These are phyloP conservation scores for Taenioides sp. DNA, from an alignment of 2,797 vertebrate species.

Conservation along the genomic window DNA sequence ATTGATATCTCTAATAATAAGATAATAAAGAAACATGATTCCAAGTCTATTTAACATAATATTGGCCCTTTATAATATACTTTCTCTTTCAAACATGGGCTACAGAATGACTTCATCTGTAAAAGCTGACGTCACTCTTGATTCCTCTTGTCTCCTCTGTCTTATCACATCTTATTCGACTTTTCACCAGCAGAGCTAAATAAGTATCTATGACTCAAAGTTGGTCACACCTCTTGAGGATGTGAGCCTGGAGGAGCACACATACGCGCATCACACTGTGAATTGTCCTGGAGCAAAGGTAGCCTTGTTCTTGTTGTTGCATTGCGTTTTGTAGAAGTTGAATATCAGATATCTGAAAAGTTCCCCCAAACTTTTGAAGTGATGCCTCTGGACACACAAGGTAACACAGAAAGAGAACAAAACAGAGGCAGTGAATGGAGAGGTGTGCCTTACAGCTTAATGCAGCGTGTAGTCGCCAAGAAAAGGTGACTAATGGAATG, in stretches of 20 bases:
- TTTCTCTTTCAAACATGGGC: background rate
- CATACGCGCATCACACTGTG: constrained; percentile 24
- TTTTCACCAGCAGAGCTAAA: constrained; percentile 40
- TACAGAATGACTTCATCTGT: background rate
- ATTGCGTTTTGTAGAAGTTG: constrained; percentile 48
- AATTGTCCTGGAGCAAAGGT: constrained; percentile 56
- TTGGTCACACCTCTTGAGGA: constrained; percentile 51
- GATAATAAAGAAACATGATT: background rate
- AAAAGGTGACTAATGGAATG: constrained; percentile 27
- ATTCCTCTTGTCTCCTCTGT: constrained; percentile 6
- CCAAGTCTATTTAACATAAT: background rate
- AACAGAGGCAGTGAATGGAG: constrained; percentile 6
- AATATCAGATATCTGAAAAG: constrained; percentile 66
- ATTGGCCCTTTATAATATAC: background rate
- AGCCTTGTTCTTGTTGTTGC: constrained; percentile 53
- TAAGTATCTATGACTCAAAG: constrained; percentile 57
- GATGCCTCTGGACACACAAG: constrained; percentile 28
- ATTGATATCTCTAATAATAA: no score
- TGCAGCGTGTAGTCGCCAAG: constrained; percentile 18
- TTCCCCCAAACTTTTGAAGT: constrained; percentile 53
- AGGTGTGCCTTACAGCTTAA: constrained; percentile 31
- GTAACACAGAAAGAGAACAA: constrained; percentile 9
- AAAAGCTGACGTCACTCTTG: background rate
- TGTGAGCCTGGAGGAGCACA: constrained; percentile 15
- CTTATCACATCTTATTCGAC: constrained; percentile 20